Conservation (phyloP, 2,888 invertebrate species). For the Heterodera filipjevi region DNA sequence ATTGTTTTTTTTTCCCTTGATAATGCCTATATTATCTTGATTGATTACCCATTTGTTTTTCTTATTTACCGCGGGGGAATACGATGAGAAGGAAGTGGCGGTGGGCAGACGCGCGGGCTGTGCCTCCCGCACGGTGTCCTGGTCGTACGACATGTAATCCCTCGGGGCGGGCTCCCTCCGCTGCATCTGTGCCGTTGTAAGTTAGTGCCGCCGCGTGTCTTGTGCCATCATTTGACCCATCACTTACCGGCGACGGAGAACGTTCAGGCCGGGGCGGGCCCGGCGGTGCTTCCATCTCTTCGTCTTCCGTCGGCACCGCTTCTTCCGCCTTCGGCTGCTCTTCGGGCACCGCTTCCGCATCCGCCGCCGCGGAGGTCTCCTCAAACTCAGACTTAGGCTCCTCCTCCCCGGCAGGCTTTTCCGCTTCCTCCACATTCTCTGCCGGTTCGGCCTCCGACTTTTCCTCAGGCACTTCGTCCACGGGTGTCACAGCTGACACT, state of each 20-base stretch:
- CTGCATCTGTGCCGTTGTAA: constrained; percentile 43
- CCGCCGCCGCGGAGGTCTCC: constrained; percentile 26
- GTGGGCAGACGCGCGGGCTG: constrained; percentile 61
- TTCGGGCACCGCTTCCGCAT: constrained; percentile 29
- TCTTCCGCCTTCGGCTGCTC: constrained; percentile 32
- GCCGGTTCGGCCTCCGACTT: constrained; percentile 34
- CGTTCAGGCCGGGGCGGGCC: constrained; percentile 30
- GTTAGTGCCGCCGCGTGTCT: too few relatives aligned
- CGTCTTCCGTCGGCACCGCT: constrained; percentile 28
- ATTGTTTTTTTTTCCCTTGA: background rate
- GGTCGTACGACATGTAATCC: constrained; percentile 49
- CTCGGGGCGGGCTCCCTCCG: constrained; percentile 44
- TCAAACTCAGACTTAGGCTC: constrained; percentile 24
- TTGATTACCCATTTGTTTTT: too few relatives aligned
- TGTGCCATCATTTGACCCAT: background rate
- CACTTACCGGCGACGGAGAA: constrained; percentile 37
- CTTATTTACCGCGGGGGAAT: constrained; percentile 57
- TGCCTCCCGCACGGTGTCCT: constrained; percentile 56
- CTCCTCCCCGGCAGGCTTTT: constrained; percentile 9
- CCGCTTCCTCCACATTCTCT: constrained; percentile 23
- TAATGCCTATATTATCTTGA: too few relatives aligned
- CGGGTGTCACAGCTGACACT: constrained; percentile 36
- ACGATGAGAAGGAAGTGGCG: constrained; percentile 60
- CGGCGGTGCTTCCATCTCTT: constrained; percentile 29
- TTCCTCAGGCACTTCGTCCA: constrained; percentile 22